Evolutionary conservation across 2,797 vertebrate species (phyloP), one percentile per base, ranked within the genome.

Genomic region (Pseudotriccus pelzelni): DNA sequence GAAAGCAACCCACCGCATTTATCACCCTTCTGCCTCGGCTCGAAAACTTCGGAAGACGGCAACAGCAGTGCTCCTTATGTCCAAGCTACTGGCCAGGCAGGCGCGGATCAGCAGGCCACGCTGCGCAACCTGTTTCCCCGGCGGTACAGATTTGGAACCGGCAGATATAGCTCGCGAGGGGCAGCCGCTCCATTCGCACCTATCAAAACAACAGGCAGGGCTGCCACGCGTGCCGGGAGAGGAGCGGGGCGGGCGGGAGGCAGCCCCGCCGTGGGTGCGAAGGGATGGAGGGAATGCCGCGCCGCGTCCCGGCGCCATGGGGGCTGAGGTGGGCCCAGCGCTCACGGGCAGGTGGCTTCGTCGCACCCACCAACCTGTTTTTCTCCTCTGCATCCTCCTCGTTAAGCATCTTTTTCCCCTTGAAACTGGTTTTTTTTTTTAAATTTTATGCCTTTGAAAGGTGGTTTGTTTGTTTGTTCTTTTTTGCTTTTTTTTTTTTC

Each of bases 61-160:
- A 12, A 93, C 93, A 91, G 94, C 93, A 91, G 91, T n/a, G 89
- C 94, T 96, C 93, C 92, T 94, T 95, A 62, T 95, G 96, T 87
- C 92, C 94, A 84, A 74, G 90, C 93, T 94, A 94, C 81, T 94
- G 94, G 93, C 91, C 93, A 93, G 91, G 95, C 95, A 73, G 92
- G 95, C 94, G 14, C 77, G 17, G 93, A 86, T 60, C 94, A 94
- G 92, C 94, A 92, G 95, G 92, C 75, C 91, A 87, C 39, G 60
- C 60, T 76, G 84, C 12, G 72, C 94, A 94, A 87, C 91, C 95
- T 95, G 83, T 95, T 95, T 76, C 95, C 79, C 81, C 32, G 91
- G 80, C 88, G 84, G 69, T 74, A 69, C 94, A 95, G 69, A 95
- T 96, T 95, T 96, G 93, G 94, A 84, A 84, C 34, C 50, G 94